phyloP scores from a whole-genome alignment of 2,797 vertebrate species.

The Syngnathus acus region DNA sequence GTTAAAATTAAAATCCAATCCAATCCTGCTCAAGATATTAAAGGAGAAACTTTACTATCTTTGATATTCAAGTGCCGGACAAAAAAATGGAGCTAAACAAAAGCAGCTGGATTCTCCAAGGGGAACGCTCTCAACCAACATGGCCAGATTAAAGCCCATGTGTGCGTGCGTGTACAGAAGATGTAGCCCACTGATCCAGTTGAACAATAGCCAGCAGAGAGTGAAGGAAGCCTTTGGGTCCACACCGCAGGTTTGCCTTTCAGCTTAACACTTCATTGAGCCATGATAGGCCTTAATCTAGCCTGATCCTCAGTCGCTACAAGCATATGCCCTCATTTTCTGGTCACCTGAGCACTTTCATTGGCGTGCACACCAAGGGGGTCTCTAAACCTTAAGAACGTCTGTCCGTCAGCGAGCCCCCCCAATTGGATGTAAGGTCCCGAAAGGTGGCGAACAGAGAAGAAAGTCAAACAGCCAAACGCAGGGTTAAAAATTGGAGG shows the following conservation, averaged over 20 bases:
- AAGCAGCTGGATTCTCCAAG: constrained; percentile 15
- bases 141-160: constrained; percentile 42
- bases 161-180: constrained; percentile 42
- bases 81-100: constrained; percentile 24
- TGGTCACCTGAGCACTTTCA: constrained; percentile 75
- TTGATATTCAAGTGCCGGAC: constrained; percentile 13
- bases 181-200: constrained; percentile 38
- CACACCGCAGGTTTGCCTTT: constrained; percentile 59
- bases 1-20: not conserved
- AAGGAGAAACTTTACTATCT: too few relatives aligned
- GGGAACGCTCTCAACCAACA: constrained; percentile 21
- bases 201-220: constrained; percentile 55
- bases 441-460: constrained; percentile 54
- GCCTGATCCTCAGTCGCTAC: constrained; percentile 66
- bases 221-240: constrained; percentile 48
- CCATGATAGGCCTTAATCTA: constrained; percentile 62
- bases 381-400: constrained; percentile 45
- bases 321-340: constrained; percentile 72
- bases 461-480: constrained; percentile 72
- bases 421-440: constrained; percentile 51
- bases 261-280: constrained; percentile 63
- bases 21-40: not conserved
- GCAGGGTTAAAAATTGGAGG: constrained; percentile 67
- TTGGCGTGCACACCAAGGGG: constrained; percentile 43
- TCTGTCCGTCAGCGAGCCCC: constrained; percentile 19